Conservation (phyloP, 2,113 vertebrate species). For the Albula glossodonta region DNA sequence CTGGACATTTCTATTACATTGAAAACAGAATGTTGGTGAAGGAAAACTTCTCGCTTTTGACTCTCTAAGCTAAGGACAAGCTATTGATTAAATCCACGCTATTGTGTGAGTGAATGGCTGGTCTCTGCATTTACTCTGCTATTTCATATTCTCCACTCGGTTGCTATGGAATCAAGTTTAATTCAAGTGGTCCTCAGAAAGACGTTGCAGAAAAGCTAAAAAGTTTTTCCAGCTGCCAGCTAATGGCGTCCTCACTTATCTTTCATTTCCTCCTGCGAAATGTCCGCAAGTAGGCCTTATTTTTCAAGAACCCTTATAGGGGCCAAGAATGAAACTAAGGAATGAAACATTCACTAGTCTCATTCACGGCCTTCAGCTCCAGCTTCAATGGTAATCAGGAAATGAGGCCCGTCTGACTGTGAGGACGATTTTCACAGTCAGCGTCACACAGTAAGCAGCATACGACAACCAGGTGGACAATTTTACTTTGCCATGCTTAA, state of each 20-base stretch:
- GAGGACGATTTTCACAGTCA: not conserved
- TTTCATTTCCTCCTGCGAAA: not conserved
- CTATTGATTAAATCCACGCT: too few relatives aligned
- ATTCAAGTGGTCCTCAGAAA: slow-evolving; percentile 5
- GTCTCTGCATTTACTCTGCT: not conserved
- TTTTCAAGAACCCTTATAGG: not conserved
- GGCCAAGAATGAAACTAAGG: too few relatives aligned
- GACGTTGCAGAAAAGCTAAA: not conserved
- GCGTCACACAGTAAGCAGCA: not conserved
- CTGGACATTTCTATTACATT: too few relatives aligned
- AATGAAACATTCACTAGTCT: not conserved
- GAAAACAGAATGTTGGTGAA: too few relatives aligned
- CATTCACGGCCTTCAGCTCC: not conserved
- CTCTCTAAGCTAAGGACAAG: too few relatives aligned
- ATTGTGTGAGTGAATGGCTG: not conserved
- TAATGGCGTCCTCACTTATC: not conserved
- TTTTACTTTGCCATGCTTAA: not conserved
- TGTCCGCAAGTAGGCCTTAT: not conserved
- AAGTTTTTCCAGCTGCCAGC: not conserved
- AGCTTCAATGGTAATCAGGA: not conserved
- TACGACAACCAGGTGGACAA: not conserved
- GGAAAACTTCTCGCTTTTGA: too few relatives aligned
- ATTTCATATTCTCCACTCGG: not conserved
- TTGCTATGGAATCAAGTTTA: not conserved
- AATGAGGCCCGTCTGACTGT: not conserved